A percentile compares a stretch with the other conserved stretches of the same genome.
Conservation (phyloP, 2,113 vertebrate genomes). For the Uria lomvia region DNA sequence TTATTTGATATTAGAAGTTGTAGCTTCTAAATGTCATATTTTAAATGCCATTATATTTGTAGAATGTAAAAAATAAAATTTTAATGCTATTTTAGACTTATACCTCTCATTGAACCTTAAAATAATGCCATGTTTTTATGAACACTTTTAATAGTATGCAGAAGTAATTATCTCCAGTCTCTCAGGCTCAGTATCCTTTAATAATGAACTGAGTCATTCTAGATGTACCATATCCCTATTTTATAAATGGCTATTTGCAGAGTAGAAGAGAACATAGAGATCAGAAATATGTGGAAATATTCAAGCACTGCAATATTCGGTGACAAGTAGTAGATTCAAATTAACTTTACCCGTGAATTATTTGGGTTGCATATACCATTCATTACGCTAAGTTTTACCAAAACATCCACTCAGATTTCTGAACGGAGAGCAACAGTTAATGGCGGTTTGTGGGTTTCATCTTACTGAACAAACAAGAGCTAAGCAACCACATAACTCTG, state of each 20-base stretch:
- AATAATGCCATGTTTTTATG: slow-evolving; percentile 50
- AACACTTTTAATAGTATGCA: slow-evolving; percentile 43
- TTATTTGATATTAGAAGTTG: slow-evolving; percentile 20
- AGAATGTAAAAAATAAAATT: slow-evolving; percentile 33
- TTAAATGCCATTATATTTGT: slow-evolving; percentile 34
- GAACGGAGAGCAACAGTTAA: not conserved
- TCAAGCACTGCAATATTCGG: not conserved
- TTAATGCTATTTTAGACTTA: slow-evolving; percentile 42
- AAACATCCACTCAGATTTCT: not conserved
- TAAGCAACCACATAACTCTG: fast-evolving
- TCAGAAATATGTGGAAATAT: not conserved
- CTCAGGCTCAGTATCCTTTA: slow-evolving; percentile 12
- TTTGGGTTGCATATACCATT: not conserved
- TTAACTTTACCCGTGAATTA: not conserved
- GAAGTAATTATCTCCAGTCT: slow-evolving; percentile 44
- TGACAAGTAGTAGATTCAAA: not conserved
- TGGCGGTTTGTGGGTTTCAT: not conserved
- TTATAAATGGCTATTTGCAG: not conserved
- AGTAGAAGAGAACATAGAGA: not conserved
- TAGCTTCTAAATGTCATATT: slow-evolving; percentile 46
- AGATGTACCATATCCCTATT: not conserved
- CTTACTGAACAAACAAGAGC: not conserved
- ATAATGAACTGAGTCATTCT: slow-evolving; percentile 32
- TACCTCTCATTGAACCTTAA: slow-evolving; percentile 21
- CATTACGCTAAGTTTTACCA: not conserved